Base-by-base conservation (phyloP, 2,888 invertebrate genomes). In the Orthosia cruda region DNA sequence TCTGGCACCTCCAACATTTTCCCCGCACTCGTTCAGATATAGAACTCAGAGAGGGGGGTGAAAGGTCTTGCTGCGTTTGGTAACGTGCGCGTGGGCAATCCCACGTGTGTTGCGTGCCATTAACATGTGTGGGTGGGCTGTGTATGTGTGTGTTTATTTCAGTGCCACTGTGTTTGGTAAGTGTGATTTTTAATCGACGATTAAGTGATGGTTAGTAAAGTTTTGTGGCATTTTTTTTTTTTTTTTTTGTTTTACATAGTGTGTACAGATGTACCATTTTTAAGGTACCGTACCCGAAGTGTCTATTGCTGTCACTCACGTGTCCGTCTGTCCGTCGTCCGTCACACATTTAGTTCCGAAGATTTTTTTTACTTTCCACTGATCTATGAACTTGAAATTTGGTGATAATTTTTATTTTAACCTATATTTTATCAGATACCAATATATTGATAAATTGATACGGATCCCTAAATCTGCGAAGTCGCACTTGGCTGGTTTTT, bases 61-160 rank as follows among this genome's bases (percentile, higher is more conserved):
- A 1, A 7, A 40, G 7, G 40, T 40, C 40, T 40, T 40, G 40
- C 74, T 86, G 81, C 78, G 85, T 85, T 83, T 81, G 81, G 85
- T 84, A 87, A 86, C 86, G 84, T 66, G 81, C 86, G 90, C 89
- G 88, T 89, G 87, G 89, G 89, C 89, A 83, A 82, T 79, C 76
- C 83, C 86, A 85, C 87, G 87, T 87, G 88, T 82, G 79, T 67
- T 81, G 85, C 81, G 77, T 79, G 62, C 59, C 18, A 59, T 78
- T 63, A 68, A 69, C 47, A 58, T 80, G 88, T 90, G 90, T 89
- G 84, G 72, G 90, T 89, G 70, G 58, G 69, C 63, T 64, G 74
- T 80, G 73, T 78, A 61, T 76, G 81, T 84, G 65, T 84, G 85
- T 61, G 83, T 77, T 59, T 72, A 13, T 50, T 15, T 71, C 50